Evolutionary conservation across 2,113 vertebrate species (phyloP).

Genomic region (Hyperoodon ampullatus): DNA sequence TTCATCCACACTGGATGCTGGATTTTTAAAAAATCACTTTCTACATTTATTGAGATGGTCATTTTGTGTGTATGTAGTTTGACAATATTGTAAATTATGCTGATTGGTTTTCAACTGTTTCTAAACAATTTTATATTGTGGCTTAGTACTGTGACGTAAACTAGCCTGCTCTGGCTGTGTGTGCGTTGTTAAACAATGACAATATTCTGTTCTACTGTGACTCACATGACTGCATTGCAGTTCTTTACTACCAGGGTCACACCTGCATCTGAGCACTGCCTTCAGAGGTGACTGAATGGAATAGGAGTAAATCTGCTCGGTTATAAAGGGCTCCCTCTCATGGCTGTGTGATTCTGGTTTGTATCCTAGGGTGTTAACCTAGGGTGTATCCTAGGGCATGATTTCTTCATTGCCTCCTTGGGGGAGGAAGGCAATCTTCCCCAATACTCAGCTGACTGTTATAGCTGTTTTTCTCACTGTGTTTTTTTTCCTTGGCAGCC

Average conservation of each 20-base stretch:
- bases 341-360: too few relatives aligned
- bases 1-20: not conserved
- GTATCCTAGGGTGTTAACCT: too few relatives aligned
- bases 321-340: too few relatives aligned
- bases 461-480: fast-evolving
- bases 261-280: not conserved
- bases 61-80: not conserved
- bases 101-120: not conserved
- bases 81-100: not conserved
- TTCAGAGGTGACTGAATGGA: not conserved
- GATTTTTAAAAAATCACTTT: not conserved
- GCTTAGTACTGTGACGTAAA: too few relatives aligned
- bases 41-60: not conserved
- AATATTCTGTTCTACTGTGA: not conserved
- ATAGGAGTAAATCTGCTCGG: not conserved
- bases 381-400: too few relatives aligned
- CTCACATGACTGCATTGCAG: fast-evolving
- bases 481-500: too few relatives aligned
- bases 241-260: not conserved
- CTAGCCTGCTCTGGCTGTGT: not conserved
- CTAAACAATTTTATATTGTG: not conserved
- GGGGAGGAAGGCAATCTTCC: not conserved
- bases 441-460: not conserved
- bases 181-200: not conserved
- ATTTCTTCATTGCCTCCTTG: not conserved